Base-by-base conservation (phyloP, 2,888 invertebrate species). In the Digitonthophagus gazella region DNA sequence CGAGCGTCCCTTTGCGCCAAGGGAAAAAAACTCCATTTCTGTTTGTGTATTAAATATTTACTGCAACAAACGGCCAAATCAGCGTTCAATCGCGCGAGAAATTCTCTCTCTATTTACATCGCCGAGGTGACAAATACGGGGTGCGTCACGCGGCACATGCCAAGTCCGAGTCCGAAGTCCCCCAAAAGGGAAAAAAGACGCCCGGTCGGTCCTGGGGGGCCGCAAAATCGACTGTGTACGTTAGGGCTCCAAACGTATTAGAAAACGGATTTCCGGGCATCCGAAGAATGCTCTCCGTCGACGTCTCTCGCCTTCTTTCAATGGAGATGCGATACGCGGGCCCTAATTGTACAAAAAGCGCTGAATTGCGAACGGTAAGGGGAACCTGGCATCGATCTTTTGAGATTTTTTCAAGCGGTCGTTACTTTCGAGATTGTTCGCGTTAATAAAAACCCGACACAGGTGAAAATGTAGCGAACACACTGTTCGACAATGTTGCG, bases 11-110 rank as follows among this genome's bases (percentile, higher is more conserved):
- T n/a, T n/a, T n/a, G n/a, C n/a, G n/a, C n/a, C 61, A n/a, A 61
- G 19, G 61, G 28, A 44, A 44, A 61, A 61, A 57, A 61, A 61
- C n/a, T 61, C 61, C 61, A n/a, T n/a, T 20, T 18, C 18, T 61
- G 61, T 61, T 61, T 61, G 61, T 20, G 61, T 19, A 61, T 61
- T 61, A 61, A 61, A 61, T 61, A 61, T 61, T 61, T 61, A 61
- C 61, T 16, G 14, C 57, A 16, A 16, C 57, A 57, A 61, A 61
- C 61, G 20, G 19, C 20, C 61, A 61, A 18, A 18, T 20, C 18
- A n/a, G 19, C 61, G 20, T 61, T 61, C 61, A 18, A 61, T 61
- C 61, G 20, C n/a, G 19, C 61, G 61, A 18, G 19, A 61, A 18
- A 16, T 44, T 44, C 28, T 44, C 28, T 44, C 11, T 44, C 28